phyloP scores from a whole-genome alignment of 1,140 invertebrate species.

The Caenorhabditis latens region DNA sequence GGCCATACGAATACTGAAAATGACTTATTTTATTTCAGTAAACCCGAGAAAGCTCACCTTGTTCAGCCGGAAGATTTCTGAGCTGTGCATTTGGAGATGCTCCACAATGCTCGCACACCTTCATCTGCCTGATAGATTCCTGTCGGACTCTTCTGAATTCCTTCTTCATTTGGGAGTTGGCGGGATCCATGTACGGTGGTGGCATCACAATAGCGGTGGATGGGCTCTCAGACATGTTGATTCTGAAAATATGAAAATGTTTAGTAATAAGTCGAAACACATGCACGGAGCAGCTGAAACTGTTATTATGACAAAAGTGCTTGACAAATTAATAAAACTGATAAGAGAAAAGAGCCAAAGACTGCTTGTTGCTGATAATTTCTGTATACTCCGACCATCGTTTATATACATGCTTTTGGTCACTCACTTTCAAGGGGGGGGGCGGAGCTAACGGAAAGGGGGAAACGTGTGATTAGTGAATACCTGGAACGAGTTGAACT shows the following conservation, averaged over 20 bases:
- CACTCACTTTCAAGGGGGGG: no score
- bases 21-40: not conserved
- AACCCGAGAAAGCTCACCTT: not conserved
- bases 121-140: slow-evolving; percentile 25
- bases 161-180: slow-evolving; percentile 42
- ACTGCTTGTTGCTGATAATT: not conserved
- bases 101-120: slow-evolving; percentile 30
- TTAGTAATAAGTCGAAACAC: not conserved
- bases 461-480: no score
- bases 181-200: slow-evolving; percentile 62
- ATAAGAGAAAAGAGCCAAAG: slow-evolving; percentile 1
- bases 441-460: no score
- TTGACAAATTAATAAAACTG: not conserved
- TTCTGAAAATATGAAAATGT: not conserved
- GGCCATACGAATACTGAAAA: slow-evolving; percentile 62
- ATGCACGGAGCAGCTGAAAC: slow-evolving; percentile 21
- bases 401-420: no score
- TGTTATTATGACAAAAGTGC: slow-evolving; percentile 30
- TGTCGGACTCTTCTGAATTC: not conserved
- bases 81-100: slow-evolving; percentile 10
- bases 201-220: slow-evolving; percentile 46
- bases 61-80: slow-evolving; percentile 23
- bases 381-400: no score
- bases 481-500: no score
- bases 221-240: slow-evolving; percentile 23